Evolutionary conservation across 2,113 vertebrate species (phyloP).

Genomic region (Puma concolor): DNA sequence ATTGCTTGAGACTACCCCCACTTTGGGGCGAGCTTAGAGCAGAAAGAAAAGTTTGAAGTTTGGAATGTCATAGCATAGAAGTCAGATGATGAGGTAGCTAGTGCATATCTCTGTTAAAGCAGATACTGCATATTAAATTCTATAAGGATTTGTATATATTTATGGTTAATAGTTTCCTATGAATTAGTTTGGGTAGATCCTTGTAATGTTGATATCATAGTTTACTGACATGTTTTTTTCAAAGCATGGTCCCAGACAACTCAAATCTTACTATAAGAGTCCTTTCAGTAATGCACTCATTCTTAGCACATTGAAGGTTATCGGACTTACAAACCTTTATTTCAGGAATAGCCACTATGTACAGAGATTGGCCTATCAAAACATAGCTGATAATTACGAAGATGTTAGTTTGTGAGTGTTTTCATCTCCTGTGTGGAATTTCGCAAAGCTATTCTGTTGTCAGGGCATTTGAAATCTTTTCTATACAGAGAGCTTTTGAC

Average conservation of each 20-base stretch:
- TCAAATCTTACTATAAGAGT: background rate
- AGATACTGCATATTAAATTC: background rate
- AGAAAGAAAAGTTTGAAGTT: slow-evolving; percentile 27
- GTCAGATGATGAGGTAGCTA: background rate
- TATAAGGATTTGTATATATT: background rate
- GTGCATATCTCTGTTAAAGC: background rate
- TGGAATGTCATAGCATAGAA: background rate
- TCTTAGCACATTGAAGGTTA: background rate
- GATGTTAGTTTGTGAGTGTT: background rate
- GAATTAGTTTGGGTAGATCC: background rate
- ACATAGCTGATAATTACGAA: background rate
- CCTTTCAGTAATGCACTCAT: background rate
- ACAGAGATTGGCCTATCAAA: background rate
- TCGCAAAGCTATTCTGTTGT: background rate
- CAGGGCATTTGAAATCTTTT: background rate
- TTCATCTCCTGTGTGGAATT: background rate
- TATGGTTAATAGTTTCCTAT: background rate
- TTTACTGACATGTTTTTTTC: background rate
- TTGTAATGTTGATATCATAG: background rate
- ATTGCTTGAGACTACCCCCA: background rate
- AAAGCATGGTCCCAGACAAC: background rate
- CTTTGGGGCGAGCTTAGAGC: background rate
- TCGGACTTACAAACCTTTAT: background rate
- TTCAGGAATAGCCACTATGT: background rate
- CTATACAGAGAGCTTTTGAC: background rate